phyloP scores from a whole-genome alignment of 2,113 vertebrate species.

The Macrotis lagotis region DNA sequence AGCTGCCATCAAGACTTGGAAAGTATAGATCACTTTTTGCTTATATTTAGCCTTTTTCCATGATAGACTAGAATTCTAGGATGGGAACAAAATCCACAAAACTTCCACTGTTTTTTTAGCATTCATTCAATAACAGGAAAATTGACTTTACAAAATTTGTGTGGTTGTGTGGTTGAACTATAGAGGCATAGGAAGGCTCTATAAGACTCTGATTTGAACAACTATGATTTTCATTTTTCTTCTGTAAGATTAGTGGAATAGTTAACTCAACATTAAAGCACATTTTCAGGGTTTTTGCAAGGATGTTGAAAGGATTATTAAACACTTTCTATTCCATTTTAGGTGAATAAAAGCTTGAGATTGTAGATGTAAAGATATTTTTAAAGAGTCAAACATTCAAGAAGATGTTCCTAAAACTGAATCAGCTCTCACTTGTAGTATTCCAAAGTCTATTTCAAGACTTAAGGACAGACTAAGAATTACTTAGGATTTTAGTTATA shows the following conservation, averaged over 20 bases:
- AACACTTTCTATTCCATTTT: slow-evolving; percentile 38
- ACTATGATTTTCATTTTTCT: slow-evolving; percentile 37
- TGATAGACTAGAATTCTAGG: slow-evolving; percentile 12
- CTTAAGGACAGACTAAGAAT: slow-evolving; percentile 18
- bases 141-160: slow-evolving; percentile 1
- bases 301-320: slow-evolving; percentile 35
- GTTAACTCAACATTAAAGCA: slow-evolving; percentile 40
- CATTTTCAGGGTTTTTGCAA: slow-evolving; percentile 37
- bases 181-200: background rate
- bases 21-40: slow-evolving; percentile 30
- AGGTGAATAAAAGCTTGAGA: slow-evolving; percentile 36
- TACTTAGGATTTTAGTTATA: slow-evolving; percentile 25
- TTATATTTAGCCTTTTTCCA: slow-evolving; percentile 50
- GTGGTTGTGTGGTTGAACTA: background rate
- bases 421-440: slow-evolving; percentile 34
- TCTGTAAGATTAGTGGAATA: slow-evolving; percentile 32
- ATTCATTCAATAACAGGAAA: slow-evolving; percentile 7
- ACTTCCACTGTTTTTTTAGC: background rate
- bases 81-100: slow-evolving; percentile 5
- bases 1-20: slow-evolving; percentile 36
- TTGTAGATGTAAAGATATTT: slow-evolving; percentile 6
- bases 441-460: slow-evolving; percentile 40
- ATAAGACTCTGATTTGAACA: background rate
- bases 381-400: slow-evolving; percentile 40
- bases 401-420: slow-evolving; percentile 17